Conservation (phyloP, 2,113 vertebrate species). For the Rattus rattus region DNA sequence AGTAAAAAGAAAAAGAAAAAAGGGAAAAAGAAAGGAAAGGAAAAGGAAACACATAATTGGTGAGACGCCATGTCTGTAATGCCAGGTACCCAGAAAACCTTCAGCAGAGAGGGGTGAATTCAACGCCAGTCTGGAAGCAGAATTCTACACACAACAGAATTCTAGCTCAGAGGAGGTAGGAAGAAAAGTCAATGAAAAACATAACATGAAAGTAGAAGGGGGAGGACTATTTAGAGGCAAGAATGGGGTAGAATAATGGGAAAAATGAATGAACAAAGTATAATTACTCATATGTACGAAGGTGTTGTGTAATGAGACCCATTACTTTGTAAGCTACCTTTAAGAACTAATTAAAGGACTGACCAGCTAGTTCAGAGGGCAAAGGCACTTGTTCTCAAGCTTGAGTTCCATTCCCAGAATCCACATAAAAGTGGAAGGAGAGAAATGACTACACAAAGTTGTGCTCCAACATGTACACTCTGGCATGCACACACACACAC, state of each 20-base stretch:
- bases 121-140: background rate
- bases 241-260: background rate
- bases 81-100: background rate
- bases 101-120: background rate
- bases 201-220: background rate
- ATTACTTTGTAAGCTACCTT: background rate
- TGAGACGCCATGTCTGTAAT: background rate
- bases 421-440: background rate
- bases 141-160: background rate
- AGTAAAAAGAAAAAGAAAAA: background rate
- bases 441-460: background rate
- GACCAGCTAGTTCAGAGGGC: background rate
- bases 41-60: background rate
- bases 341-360: background rate
- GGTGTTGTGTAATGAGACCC: background rate
- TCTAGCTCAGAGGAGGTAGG: background rate
- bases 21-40: background rate
- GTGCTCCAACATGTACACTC: background rate
- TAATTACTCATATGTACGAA: background rate
- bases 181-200: background rate
- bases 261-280: background rate
- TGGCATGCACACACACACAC: background rate
- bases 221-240: background rate
- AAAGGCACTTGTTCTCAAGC: background rate
- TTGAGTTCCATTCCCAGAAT: background rate